These are phyloP conservation scores for Steinernema khuongi DNA, from an alignment of 1,140 invertebrate species.

Conservation along the genomic window DNA sequence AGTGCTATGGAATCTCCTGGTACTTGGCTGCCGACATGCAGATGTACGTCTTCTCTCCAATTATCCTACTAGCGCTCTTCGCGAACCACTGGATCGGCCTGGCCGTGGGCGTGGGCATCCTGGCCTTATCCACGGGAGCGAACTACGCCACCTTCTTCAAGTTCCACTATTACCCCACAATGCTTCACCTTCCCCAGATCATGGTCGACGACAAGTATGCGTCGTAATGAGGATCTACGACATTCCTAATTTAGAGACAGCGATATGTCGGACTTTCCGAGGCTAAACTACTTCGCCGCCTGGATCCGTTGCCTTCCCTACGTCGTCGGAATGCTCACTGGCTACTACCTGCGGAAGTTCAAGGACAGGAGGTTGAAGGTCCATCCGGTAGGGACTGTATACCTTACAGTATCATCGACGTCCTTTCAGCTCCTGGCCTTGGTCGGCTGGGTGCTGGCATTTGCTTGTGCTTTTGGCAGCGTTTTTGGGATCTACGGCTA, in stretches of 20 bases:
- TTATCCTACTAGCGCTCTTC: constrained; percentile 22
- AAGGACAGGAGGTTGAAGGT: constrained; percentile 18
- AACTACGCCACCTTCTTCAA: constrained; percentile 2
- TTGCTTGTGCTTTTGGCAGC: constrained; percentile 20
- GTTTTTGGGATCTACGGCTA: constrained; percentile 23
- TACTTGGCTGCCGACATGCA: constrained; percentile 63
- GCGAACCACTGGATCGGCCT: constrained; percentile 13
- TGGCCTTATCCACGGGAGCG: constrained; percentile 14
- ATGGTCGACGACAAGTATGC: not conserved
- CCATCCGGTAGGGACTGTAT: not conserved
- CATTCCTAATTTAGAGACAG: constrained; percentile 13
- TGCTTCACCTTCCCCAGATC: not conserved
- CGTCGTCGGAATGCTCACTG: constrained; percentile 23
- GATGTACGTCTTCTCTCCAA: constrained; percentile 54
- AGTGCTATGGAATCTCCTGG: constrained; percentile 55
- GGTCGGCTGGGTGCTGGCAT: constrained; percentile 21
- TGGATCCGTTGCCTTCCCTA: constrained; percentile 36
- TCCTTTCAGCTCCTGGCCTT: constrained; percentile 5
- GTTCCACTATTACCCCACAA: constrained; percentile 10
- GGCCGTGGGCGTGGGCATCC: not conserved
- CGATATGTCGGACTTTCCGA: not conserved
- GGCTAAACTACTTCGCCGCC: constrained; percentile 17
- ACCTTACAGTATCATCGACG: not conserved
- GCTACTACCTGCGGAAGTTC: constrained; percentile 17
- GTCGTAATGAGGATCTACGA: not conserved